Percentiles rank a stretch among this genome's conserved stretches.
Conservation (phyloP, 2,113 vertebrate genomes). For the Anoura caudifer region DNA sequence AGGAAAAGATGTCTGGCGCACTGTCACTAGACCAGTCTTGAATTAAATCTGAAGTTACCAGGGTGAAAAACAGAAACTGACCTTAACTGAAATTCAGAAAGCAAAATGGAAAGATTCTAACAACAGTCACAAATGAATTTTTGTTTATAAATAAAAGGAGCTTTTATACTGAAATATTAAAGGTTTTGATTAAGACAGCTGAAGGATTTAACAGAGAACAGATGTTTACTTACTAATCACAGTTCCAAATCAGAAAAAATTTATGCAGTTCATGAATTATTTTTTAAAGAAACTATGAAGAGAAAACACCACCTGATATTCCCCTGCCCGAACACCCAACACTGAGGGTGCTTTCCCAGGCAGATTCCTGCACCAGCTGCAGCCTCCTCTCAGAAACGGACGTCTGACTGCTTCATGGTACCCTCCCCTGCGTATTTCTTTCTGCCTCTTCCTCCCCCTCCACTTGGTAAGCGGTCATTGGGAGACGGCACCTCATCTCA, state of each 20-base stretch:
- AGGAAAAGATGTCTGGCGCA: slow-evolving; percentile 97
- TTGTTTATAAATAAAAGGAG: slow-evolving; percentile 28
- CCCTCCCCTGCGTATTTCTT: neutral
- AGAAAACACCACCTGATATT: neutral
- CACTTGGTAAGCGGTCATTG: neutral
- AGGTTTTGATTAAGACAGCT: neutral
- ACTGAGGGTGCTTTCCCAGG: neutral
- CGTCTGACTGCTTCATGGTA: neutral
- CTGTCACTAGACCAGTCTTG: slow-evolving; percentile 98
- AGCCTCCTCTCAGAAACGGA: neutral
- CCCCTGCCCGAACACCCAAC: neutral
- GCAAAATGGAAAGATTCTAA: neutral
- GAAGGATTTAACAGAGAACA: neutral
- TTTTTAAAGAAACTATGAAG: neutral
- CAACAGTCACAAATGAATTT: slow-evolving; percentile 11
- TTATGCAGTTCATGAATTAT: neutral
- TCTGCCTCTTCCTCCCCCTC: neutral
- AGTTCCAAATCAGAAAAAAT: slow-evolving; percentile 1
- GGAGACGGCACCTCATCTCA: neutral
- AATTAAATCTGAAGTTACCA: slow-evolving; percentile 90
- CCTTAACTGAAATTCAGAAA: neutral
- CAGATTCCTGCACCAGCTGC: neutral
- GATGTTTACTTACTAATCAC: neutral
- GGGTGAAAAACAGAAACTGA: neutral
- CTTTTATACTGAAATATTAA: slow-evolving; percentile 28